phyloP scores from a whole-genome alignment of 2,888 invertebrate species.

The Drosophila mercatorum region DNA sequence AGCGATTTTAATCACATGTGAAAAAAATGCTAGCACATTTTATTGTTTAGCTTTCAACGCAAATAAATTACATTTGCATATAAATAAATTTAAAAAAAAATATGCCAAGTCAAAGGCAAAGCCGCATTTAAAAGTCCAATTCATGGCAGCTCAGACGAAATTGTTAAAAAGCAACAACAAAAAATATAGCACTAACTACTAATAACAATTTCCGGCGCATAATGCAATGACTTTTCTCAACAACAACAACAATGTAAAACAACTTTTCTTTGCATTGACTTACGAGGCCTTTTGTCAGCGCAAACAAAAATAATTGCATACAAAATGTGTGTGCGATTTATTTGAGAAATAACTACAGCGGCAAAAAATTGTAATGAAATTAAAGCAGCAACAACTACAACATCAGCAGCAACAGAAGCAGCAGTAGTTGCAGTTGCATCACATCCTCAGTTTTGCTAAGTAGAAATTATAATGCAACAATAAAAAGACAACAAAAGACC shows the following conservation, averaged over 20 bases:
- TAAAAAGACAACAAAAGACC: constrained; percentile 56
- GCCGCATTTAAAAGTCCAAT: constrained; percentile 70
- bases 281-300: constrained; percentile 63
- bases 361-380: constrained; percentile 67
- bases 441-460: constrained; percentile 75
- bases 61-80: constrained; percentile 68
- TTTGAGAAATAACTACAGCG: constrained; percentile 73
- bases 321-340: constrained; percentile 80
- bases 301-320: constrained; percentile 75
- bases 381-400: constrained; percentile 57
- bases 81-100: constrained; percentile 69
- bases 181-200: constrained; percentile 57
- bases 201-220: constrained; percentile 77
- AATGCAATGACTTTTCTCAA: constrained; percentile 77
- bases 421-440: constrained; percentile 55
- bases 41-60: constrained; percentile 63
- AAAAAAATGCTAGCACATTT: constrained; percentile 62
- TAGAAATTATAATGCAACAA: constrained; percentile 79
- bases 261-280: constrained; percentile 76
- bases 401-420: background rate
- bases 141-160: constrained; percentile 54
- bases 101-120: constrained; percentile 67
- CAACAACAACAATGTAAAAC: constrained; percentile 54
- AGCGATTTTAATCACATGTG: constrained; percentile 69
- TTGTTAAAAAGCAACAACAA: constrained; percentile 30